phyloP scores from a whole-genome alignment of 2,113 vertebrate species.

The Scopus umbretta region DNA sequence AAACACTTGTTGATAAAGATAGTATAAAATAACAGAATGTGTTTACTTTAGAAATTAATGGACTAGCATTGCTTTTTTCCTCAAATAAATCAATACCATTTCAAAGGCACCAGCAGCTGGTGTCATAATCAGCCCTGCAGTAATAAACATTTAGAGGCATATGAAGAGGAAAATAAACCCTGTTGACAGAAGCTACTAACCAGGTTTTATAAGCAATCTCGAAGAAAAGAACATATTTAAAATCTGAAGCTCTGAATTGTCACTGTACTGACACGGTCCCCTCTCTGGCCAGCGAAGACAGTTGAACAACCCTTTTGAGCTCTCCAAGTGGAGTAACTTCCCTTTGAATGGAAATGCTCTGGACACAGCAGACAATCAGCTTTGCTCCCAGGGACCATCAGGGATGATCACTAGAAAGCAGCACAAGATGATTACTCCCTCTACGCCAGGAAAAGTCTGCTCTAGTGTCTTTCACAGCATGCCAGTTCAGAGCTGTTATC shows the following conservation, averaged over 20 bases:
- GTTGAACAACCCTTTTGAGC: neutral
- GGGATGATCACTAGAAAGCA: slow-evolving; percentile 34
- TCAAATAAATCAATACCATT: neutral
- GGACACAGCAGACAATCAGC: slow-evolving; percentile 9
- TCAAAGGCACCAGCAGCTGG: neutral
- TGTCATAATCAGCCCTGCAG: neutral
- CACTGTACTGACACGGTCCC: neutral
- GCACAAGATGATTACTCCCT: slow-evolving; percentile 28
- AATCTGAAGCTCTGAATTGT: neutral
- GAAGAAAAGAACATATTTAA: neutral
- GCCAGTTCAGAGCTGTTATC: slow-evolving; percentile 3
- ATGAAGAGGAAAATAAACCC: neutral
- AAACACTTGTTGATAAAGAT: neutral
- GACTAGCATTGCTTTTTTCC: neutral
- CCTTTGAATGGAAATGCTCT: neutral
- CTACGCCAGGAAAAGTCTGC: neutral
- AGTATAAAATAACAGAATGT: neutral
- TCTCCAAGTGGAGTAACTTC: neutral
- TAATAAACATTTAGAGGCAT: neutral
- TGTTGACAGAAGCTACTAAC: neutral
- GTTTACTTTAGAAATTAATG: neutral
- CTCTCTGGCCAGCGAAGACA: neutral
- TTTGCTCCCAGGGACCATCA: slow-evolving; percentile 12
- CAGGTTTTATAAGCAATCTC: neutral
- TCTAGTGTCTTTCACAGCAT: slow-evolving; percentile 34